Conservation (phyloP, 2,113 vertebrate genomes). For the Gallinago media region DNA sequence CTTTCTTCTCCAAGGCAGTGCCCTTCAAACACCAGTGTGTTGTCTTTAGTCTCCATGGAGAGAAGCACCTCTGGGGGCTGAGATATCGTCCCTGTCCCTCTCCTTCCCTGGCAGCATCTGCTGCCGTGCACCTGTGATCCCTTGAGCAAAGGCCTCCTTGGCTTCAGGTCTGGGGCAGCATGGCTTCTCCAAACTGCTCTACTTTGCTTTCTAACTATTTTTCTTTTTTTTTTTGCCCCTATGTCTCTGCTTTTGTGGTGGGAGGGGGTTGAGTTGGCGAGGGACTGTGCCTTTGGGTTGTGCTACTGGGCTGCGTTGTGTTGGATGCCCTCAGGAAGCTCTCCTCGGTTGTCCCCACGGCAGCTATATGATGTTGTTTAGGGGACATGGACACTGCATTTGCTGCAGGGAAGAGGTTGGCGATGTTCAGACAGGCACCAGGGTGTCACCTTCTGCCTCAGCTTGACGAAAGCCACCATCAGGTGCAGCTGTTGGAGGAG, state of each 20-base stretch:
- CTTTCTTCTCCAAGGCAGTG: background rate
- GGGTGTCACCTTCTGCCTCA: background rate
- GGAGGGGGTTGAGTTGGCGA: background rate
- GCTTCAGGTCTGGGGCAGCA: background rate
- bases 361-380: background rate
- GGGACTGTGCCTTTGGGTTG: background rate
- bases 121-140: rapidly evolving
- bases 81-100: rapidly evolving
- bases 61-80: background rate
- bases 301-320: background rate
- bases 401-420: background rate
- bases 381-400: rapidly evolving
- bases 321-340: background rate
- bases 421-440: background rate
- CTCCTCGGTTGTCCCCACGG: background rate
- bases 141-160: background rate
- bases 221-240: background rate
- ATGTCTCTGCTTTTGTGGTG: background rate
- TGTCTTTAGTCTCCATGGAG: background rate
- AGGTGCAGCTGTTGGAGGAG: background rate
- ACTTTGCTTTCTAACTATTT: background rate
- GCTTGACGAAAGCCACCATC: background rate
- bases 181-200: background rate
- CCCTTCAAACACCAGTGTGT: background rate
- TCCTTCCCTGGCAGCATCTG: background rate